Evolutionary conservation across 2,113 vertebrate species (phyloP).

Genomic region (Scopus umbretta): DNA sequence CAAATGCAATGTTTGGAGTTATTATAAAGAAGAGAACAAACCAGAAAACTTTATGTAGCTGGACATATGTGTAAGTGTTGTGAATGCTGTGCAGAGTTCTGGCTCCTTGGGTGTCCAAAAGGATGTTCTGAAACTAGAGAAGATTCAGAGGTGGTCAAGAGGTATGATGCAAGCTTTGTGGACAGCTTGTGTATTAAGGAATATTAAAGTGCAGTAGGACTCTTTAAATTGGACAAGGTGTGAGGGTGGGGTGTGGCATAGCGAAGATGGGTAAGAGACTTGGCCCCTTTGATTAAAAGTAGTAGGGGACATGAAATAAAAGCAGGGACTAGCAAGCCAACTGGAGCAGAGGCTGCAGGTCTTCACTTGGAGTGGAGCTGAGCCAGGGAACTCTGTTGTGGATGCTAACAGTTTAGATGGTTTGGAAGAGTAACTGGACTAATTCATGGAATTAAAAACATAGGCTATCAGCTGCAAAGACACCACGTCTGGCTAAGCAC

Average conservation of each 20-base stretch:
- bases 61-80: not conserved
- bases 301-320: not conserved
- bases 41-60: not conserved
- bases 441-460: not conserved
- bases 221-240: not conserved
- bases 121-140: not conserved
- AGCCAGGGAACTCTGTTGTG: not conserved
- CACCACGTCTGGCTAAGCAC: not conserved
- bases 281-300: not conserved
- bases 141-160: not conserved
- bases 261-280: not conserved
- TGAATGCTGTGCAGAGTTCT: not conserved
- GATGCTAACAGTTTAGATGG: not conserved
- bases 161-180: not conserved
- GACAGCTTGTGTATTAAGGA: not conserved
- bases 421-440: not conserved
- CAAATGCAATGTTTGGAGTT: not conserved
- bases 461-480: not conserved
- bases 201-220: not conserved
- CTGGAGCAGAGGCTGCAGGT: not conserved
- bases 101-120: not conserved
- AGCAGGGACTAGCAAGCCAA: not conserved
- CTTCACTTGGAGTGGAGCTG: not conserved
- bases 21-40: not conserved
- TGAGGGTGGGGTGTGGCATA: not conserved